Conservation (phyloP, 1,140 invertebrate genomes). For the Arctopsyche grandis region DNA sequence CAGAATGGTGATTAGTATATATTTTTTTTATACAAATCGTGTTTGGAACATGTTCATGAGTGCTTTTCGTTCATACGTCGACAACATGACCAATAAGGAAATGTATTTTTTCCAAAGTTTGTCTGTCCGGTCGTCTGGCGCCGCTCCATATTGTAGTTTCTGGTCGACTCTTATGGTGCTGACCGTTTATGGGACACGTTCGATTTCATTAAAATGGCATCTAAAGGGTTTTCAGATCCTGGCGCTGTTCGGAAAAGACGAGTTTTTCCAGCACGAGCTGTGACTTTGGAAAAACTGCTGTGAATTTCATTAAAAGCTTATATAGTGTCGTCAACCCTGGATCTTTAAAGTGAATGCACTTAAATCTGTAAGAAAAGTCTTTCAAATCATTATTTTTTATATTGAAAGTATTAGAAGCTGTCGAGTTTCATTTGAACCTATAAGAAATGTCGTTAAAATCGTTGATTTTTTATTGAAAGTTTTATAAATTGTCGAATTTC, state of each 20-base stretch:
- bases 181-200: constrained; percentile 28
- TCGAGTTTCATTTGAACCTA: no score
- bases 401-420: no score
- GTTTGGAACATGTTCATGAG: not conserved
- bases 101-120: constrained; percentile 25
- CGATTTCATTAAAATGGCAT: constrained; percentile 18
- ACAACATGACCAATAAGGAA: constrained; percentile 21
- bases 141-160: constrained; percentile 14
- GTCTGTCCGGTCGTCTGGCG: not conserved
- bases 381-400: not conserved
- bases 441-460: no score
- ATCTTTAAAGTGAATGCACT: not conserved
- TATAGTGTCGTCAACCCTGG: not conserved
- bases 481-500: no score
- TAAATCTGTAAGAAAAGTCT: not conserved
- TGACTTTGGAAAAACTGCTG: no score
- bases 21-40: not conserved
- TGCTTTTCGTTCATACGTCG: not conserved
- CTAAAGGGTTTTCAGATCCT: not conserved
- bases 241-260: not conserved
- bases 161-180: not conserved
- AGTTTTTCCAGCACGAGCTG: no score
- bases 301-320: no score
- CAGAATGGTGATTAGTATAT: not conserved
- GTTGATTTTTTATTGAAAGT: no score